Evolutionary conservation across 1,140 invertebrate species (phyloP), one percentile per base, ranked within the genome.

Genomic region (Drosophila ficusphila): DNA sequence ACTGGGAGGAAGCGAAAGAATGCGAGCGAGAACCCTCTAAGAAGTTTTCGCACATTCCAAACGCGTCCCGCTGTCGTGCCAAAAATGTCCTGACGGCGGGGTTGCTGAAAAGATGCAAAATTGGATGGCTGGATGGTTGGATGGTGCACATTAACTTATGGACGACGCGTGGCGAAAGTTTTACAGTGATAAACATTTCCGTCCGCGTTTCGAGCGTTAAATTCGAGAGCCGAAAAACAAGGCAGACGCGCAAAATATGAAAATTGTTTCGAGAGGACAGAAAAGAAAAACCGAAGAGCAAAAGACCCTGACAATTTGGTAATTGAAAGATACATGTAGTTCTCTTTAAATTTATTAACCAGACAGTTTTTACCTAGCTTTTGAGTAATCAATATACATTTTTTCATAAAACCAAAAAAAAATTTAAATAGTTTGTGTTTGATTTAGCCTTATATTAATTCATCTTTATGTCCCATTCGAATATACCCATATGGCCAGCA

Each of bases 101-200:
- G 38, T 31, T 9, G 12, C 12, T 5, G 9, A n/a, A n/a, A n/a
- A n/a, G 41, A 3, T 19, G 36, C 6, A n/a, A 11, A 7, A n/a
- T n/a, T 27, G 11, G 8, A n/a, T 16, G 6, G 38, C 6, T 12
- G 9, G 46, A 7, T 4, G 16, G 33, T n/a, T n/a, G 49, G 8
- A 5, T 4, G 21, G 21, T 19, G 42, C 27, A 6, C 49, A 42
- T 49, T 38, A 69, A 65, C 62, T 76, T 76, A 79, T 85, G 65
- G 71, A 16, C 36, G 79, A 57, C 81, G 81, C 79, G 79, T 79
- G 81, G 61, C 79, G 31, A 47, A 72, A 67, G 34, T 71, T 85
- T 71, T 62, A 79, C 65, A 76, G 71, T 76, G 79, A 68, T 85
- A 85, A 85, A 72, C 79, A 85, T 85, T 86, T 79, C 76, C 42